These are phyloP conservation scores for Acanthochromis polyacanthus DNA, from an alignment of 2,113 vertebrate species.

Conservation along the genomic window DNA sequence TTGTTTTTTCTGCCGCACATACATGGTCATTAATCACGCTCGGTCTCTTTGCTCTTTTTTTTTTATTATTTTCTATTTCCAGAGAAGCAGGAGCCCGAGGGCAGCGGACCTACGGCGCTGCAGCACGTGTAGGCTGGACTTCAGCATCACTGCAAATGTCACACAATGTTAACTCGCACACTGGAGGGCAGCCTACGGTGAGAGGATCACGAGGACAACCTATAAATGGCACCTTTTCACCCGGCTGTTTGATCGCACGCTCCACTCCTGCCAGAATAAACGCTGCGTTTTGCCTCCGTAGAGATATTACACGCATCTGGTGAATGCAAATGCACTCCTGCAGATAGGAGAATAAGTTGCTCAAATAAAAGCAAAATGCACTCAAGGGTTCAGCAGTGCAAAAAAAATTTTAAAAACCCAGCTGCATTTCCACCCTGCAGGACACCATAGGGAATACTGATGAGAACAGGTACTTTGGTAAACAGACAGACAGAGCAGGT, in stretches of 20 bases:
- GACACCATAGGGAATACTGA: slow-evolving; percentile 58
- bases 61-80: slow-evolving; percentile 65
- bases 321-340: slow-evolving; percentile 28
- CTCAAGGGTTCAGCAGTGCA: slow-evolving; percentile 27
- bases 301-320: slow-evolving; percentile 16
- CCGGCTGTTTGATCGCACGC: slow-evolving; percentile 25
- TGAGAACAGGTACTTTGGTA: slow-evolving; percentile 61
- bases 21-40: slow-evolving; percentile 79
- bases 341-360: slow-evolving; percentile 32
- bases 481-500: slow-evolving; percentile 56
- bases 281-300: slow-evolving; percentile 2
- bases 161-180: slow-evolving; percentile 70
- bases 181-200: slow-evolving; percentile 54
- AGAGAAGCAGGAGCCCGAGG: slow-evolving; percentile 64
- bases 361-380: slow-evolving; percentile 31
- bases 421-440: slow-evolving; percentile 43
- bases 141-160: slow-evolving; percentile 78
- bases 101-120: slow-evolving; percentile 61
- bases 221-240: slow-evolving; percentile 61
- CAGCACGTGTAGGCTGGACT: slow-evolving; percentile 70
- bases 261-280: slow-evolving; percentile 2
- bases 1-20: slow-evolving; percentile 75
- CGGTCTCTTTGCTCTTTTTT: slow-evolving; percentile 65
- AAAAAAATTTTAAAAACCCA: slow-evolving; percentile 17
- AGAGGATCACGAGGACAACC: slow-evolving; percentile 61